Evolutionary conservation across 2,888 invertebrate species (phyloP), one percentile per base, ranked within the genome.

Genomic region (Theretra japonica): DNA sequence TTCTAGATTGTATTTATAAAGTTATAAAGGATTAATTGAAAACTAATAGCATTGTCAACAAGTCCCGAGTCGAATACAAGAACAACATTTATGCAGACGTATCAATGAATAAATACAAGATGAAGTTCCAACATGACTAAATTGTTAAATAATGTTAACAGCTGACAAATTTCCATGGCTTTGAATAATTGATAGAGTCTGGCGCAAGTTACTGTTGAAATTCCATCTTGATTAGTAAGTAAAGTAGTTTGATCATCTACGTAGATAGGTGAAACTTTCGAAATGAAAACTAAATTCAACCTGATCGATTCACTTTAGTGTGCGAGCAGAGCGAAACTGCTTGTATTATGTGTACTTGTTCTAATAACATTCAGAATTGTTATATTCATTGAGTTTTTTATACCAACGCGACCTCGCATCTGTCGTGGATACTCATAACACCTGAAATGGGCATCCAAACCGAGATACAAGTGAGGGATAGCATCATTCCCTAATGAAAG

Each of bases 181-280:
- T 41, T 58, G 69, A 57, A 70, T 70, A 58, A 23, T 70, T 33
- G 58, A 70, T 41, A 19, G 33, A 41, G 58, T 58, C 58, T 25
- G 23, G 58, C 58, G 19, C 41, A 58, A 58, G 57, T 70, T 70
- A 41, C 57, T 58, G 65, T 23, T 48, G 65, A 58, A 70, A 58
- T 41, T 70, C 69, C 58, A 70, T 58, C 69, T 70, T 58, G 58
- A 70, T 70, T 70, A 58, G 69, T 48, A 70, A 68, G 65, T 68
- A 59, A 68, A n/a, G 48, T 73, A 68, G 71, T 75, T 73, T 73
- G 70, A 58, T 70, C 56, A 69, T 69, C 65, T 23, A 65, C 23
- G 48, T 65, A 41, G 65, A 65, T 65, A 65, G 65, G 65, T 65
- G 23, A 62, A 65, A 65, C 65, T 65, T 65, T 41, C 23, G 48